phyloP scores from a whole-genome alignment of 1,140 invertebrate genomes.

The Eriosoma lanigerum region DNA sequence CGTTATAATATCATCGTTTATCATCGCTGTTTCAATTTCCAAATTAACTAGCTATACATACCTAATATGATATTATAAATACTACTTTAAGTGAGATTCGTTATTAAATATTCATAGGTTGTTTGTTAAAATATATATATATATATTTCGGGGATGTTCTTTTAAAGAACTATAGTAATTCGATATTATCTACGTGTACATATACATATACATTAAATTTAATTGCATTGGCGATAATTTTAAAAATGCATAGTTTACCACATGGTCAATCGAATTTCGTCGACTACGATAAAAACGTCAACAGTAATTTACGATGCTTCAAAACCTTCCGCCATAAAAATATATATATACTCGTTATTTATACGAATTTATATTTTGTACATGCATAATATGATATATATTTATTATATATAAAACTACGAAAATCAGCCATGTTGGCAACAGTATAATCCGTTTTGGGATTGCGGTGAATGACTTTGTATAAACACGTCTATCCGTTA shows the following conservation, averaged over 20 bases:
- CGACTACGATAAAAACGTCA: not conserved
- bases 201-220: not conserved
- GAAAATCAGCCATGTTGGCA: slow-evolving; percentile 12
- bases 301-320: not conserved
- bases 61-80: no score
- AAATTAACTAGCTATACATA: no score
- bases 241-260: not conserved
- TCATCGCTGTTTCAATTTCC: no score
- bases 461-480: not conserved
- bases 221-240: not conserved
- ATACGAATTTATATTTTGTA: not conserved
- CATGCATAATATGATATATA: no score
- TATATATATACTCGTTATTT: not conserved
- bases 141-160: no score
- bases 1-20: no score
- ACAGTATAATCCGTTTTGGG: not conserved
- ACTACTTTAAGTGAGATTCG: no score
- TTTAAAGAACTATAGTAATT: no score
- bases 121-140: no score
- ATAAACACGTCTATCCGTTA: not conserved
- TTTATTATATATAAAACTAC: not conserved
- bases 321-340: not conserved
- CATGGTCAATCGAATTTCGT: not conserved
- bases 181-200: no score
- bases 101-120: no score